Evolutionary conservation across 2,888 invertebrate genomes (phyloP).

Genomic region (Liodrosophila aerea): DNA sequence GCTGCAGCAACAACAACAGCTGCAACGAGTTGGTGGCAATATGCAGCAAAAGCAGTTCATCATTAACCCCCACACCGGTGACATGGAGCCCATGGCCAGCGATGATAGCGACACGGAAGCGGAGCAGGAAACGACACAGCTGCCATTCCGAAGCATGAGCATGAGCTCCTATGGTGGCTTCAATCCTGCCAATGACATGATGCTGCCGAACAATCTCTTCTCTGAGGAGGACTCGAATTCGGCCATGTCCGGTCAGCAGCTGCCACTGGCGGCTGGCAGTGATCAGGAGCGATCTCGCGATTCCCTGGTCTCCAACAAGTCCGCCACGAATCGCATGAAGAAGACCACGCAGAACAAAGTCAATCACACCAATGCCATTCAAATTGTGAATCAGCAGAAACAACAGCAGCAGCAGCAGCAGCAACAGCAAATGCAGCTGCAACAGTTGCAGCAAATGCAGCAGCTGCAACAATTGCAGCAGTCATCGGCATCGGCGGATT

Average conservation of each 20-base stretch:
- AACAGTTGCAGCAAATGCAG: conserved; percentile 25
- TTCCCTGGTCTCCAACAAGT: conserved; percentile 84
- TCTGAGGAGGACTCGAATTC: conserved; percentile 83
- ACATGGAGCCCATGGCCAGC: conserved; percentile 90
- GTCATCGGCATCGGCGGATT: conserved; percentile 27
- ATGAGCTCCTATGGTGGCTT: conserved; percentile 56
- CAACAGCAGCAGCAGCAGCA: conserved; percentile 31
- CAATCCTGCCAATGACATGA: conserved; percentile 69
- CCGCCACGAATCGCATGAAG: conserved; percentile 55
- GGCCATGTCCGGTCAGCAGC: conserved; percentile 82
- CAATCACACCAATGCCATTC: conserved; percentile 32
- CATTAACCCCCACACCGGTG: conserved; percentile 94
- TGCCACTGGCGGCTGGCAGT: conserved; percentile 82
- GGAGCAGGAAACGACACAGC: conserved; percentile 80
- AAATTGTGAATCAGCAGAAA: conserved; percentile 22
- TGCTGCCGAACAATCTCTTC: conserved; percentile 68
- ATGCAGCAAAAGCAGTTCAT: conserved; percentile 87
- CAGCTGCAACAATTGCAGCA: conserved; percentile 32
- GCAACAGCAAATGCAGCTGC: conserved; percentile 30
- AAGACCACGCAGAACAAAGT: conserved; percentile 48
- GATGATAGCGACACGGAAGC: conserved; percentile 87
- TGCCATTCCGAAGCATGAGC: conserved; percentile 56
- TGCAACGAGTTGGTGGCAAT: conserved; percentile 39
- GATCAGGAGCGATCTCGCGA: conserved; percentile 82
- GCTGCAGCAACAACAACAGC: conserved; percentile 37